Percentiles rank a stretch among this genome's conserved stretches.
Evolutionary conservation across 2,113 vertebrate species (phyloP).

Genomic region (Oxyura jamaicensis): DNA sequence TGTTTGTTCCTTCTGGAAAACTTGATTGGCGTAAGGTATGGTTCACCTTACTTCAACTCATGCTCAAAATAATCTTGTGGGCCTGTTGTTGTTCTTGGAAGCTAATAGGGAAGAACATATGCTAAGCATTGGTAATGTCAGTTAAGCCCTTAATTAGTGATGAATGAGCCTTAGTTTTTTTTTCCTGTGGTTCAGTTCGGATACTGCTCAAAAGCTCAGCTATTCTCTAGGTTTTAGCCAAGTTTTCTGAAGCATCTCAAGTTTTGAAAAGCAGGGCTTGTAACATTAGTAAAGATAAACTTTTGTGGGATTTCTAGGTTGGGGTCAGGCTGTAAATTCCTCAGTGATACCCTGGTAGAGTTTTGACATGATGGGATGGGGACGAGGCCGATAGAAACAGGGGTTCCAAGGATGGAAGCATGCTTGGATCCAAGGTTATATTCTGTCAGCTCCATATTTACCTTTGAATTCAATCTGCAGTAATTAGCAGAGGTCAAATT

Average conservation of each 20-base stretch:
- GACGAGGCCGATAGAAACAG: background rate
- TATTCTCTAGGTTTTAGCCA: conserved; percentile 13
- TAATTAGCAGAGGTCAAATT: background rate
- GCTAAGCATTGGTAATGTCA: conserved; percentile 65
- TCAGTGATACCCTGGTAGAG: background rate
- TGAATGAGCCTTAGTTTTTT: conserved; percentile 59
- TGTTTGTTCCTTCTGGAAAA: conserved; percentile 66
- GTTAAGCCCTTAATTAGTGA: conserved; percentile 61
- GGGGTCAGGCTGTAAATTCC: background rate
- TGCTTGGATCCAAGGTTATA: background rate
- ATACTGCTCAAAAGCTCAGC: conserved; percentile 36
- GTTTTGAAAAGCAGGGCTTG: background rate
- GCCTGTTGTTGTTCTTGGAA: conserved; percentile 76
- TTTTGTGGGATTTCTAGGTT: background rate
- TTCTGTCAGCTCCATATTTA: background rate
- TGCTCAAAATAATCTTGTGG: conserved; percentile 60
- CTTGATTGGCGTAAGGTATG: conserved; percentile 41
- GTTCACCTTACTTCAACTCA: conserved; percentile 60
- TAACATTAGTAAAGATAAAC: background rate
- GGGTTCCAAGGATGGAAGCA: background rate
- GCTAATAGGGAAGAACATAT: conserved; percentile 64
- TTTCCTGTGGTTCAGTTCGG: conserved; percentile 54
- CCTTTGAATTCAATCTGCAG: background rate
- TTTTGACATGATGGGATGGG: background rate
- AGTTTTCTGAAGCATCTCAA: background rate